Percentiles rank a stretch among this genome's conserved stretches.
phyloP scores from a whole-genome alignment of 2,113 vertebrate genomes.

The Tretioscincus oriximinensis region DNA sequence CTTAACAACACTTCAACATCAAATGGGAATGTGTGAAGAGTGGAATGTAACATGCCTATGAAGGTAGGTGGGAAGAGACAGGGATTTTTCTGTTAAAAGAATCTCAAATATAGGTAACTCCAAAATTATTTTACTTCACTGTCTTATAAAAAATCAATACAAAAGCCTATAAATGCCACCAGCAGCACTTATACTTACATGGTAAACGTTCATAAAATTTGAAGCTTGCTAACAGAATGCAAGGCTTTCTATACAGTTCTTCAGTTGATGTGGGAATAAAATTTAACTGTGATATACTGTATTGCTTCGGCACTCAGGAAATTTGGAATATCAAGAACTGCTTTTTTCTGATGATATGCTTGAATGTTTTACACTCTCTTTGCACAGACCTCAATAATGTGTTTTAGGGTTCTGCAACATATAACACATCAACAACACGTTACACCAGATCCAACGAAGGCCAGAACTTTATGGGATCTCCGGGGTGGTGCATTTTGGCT shows the following conservation, averaged over 20 bases:
- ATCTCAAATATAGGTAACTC: not conserved
- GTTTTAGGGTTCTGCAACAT: too few relatives aligned
- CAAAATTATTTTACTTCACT: not conserved
- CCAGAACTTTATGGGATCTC: too few relatives aligned
- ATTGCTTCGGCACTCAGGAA: not conserved
- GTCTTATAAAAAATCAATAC: not conserved
- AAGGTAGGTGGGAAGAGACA: not conserved
- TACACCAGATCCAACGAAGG: too few relatives aligned
- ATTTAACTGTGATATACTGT: not conserved
- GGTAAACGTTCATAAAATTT: not conserved
- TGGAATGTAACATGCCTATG: constrained; percentile 34
- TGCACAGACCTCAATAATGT: too few relatives aligned
- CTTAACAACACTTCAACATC: constrained; percentile 54
- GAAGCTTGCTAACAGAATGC: not conserved
- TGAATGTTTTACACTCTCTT: too few relatives aligned
- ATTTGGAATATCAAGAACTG: not conserved
- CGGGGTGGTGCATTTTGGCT: too few relatives aligned
- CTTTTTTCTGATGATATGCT: too few relatives aligned
- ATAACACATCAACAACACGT: too few relatives aligned
- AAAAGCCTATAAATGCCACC: not conserved
- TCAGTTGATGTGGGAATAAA: not conserved
- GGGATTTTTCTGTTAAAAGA: not conserved
- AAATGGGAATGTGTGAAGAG: constrained; percentile 58
- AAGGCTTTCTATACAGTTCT: not conserved
- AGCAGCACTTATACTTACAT: not conserved